Conservation (phyloP, 2,888 invertebrate species). For the Latrodectus elegans region DNA sequence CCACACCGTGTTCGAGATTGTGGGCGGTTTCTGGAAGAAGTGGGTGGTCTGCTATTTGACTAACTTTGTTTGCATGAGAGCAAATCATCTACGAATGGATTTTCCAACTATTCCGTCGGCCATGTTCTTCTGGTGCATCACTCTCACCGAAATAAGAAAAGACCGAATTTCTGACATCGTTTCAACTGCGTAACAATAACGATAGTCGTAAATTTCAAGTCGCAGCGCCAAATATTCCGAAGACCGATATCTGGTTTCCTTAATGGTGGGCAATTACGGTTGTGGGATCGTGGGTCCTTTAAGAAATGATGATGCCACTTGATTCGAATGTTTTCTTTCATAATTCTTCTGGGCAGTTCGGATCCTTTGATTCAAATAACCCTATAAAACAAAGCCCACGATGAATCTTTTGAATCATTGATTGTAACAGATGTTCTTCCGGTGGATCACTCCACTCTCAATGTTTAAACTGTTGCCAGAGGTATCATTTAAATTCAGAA, state of each 20-base stretch:
- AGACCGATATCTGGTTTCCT: background rate
- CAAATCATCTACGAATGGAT: background rate
- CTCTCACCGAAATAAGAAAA: background rate
- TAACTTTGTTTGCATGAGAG: background rate
- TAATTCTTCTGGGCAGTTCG: background rate
- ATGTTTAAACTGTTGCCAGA: too few species aligned
- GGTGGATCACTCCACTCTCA: too few species aligned
- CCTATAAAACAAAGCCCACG: conserved; percentile 2
- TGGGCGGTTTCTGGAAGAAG: background rate
- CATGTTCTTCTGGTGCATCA: background rate
- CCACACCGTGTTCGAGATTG: background rate
- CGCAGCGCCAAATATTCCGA: background rate
- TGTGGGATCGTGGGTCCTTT: background rate
- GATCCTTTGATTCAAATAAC: background rate
- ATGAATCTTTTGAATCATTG: background rate
- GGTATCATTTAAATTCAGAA: too few species aligned
- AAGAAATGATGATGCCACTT: background rate
- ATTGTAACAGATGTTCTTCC: too few species aligned
- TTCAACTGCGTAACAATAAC: background rate
- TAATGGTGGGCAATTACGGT: background rate
- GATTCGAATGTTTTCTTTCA: background rate
- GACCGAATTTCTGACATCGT: background rate
- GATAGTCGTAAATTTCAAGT: background rate
- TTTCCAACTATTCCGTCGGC: background rate
- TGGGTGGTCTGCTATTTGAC: background rate